Percentiles rank a stretch among this genome's conserved stretches.
Evolutionary conservation across 2,797 vertebrate genomes (phyloP).

Genomic region (Alcedo quadribrachys): DNA sequence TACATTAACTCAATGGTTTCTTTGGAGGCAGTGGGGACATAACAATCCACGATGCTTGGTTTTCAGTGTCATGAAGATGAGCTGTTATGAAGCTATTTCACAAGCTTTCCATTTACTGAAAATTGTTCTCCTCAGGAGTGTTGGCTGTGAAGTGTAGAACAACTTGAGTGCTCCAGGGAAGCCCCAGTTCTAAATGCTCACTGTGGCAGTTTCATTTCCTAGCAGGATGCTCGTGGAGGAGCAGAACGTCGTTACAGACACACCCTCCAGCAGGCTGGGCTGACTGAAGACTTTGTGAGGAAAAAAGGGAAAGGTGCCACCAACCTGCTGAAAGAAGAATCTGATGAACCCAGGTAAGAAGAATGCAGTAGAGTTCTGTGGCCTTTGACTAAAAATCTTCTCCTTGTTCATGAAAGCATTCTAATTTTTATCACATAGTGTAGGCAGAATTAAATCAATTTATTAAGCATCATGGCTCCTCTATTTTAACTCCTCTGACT

Average conservation of each 20-base stretch:
- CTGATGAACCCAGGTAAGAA: slow-evolving; percentile 76
- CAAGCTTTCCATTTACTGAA: neutral
- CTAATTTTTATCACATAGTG: neutral
- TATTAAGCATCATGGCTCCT: neutral
- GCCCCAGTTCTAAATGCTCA: neutral
- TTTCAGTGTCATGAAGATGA: neutral
- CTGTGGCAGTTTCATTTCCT: slow-evolving; percentile 7
- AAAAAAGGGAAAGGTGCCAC: slow-evolving; percentile 76
- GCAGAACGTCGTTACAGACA: slow-evolving; percentile 85
- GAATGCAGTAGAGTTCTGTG: neutral
- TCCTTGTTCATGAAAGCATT: neutral
- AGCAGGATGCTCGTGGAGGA: slow-evolving; percentile 83
- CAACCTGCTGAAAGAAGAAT: slow-evolving; percentile 53
- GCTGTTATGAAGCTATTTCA: neutral
- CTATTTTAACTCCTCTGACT: neutral
- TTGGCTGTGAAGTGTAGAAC: neutral
- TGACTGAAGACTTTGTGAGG: slow-evolving; percentile 89
- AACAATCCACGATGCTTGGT: neutral
- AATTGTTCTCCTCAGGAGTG: neutral
- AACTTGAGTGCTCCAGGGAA: neutral
- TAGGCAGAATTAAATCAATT: neutral
- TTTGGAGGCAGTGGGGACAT: neutral
- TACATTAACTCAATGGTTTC: neutral
- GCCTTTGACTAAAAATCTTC: neutral
- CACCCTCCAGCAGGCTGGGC: slow-evolving; percentile 83